A percentile compares a stretch with the other conserved stretches of the same genome.
Evolutionary conservation across 2,113 vertebrate species (phyloP).

Genomic region (Gymnobelideus leadbeateri): DNA sequence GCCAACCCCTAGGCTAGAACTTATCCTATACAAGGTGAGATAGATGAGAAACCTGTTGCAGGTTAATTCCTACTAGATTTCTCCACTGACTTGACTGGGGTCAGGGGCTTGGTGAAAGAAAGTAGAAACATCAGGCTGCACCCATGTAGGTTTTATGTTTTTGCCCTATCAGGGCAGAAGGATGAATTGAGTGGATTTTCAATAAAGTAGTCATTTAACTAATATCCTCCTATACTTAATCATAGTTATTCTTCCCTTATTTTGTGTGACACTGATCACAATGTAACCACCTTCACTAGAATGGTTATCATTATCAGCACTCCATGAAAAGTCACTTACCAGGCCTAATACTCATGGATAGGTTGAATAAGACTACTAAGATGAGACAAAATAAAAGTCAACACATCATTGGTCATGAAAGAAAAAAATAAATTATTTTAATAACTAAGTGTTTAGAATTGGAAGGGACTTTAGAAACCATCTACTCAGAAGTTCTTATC

Average conservation of each 20-base stretch:
- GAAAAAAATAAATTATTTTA: no score
- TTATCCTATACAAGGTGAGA: background rate
- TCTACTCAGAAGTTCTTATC: no score
- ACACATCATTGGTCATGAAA: no score
- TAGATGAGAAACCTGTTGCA: background rate
- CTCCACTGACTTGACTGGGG: background rate
- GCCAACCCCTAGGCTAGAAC: background rate
- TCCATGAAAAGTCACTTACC: background rate
- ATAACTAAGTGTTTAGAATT: no score
- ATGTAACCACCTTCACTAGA: background rate
- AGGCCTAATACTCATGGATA: background rate
- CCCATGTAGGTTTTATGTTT: background rate
- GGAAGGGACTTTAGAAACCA: no score
- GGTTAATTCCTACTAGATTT: background rate
- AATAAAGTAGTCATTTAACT: background rate
- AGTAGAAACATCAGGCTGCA: background rate
- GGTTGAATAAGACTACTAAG: background rate
- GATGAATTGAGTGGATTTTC: background rate
- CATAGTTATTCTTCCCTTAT: background rate
- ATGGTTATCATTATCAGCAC: background rate
- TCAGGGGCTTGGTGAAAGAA: background rate
- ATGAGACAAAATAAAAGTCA: no score
- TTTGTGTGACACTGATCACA: background rate
- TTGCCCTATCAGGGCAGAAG: background rate
- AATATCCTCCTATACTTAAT: background rate